Evolutionary conservation across 2,888 invertebrate species (phyloP).

Genomic region (Chaitophorus viminalis): DNA sequence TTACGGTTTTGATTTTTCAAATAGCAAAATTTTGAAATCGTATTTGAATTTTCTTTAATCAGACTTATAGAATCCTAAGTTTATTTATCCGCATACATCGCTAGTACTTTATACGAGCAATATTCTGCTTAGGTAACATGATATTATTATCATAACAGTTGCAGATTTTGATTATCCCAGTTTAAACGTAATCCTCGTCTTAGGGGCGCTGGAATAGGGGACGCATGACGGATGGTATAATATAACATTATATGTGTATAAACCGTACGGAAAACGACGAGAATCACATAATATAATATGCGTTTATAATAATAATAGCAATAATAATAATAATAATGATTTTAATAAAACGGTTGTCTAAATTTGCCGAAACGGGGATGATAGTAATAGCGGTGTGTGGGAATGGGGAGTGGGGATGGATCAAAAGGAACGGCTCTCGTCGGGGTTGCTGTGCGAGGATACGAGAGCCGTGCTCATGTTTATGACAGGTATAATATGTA

Average conservation of each 20-base stretch:
- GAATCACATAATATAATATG: no score
- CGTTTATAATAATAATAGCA: conserved; percentile 21
- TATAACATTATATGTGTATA: not conserved
- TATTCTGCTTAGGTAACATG: no score
- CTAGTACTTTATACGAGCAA: no score
- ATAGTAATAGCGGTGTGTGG: no score
- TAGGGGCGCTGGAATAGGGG: not conserved
- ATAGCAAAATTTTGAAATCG: no score
- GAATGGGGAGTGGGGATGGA: conserved; percentile 12
- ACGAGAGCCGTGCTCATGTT: conserved; percentile 21
- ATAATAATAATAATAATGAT: conserved; percentile 27
- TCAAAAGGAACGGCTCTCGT: conserved; percentile 41
- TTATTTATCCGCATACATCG: no score
- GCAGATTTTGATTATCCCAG: not conserved
- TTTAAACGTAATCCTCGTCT: not conserved
- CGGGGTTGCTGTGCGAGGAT: conserved; percentile 18
- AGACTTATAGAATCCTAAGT: no score
- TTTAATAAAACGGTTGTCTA: conserved; percentile 52
- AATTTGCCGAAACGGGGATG: not conserved
- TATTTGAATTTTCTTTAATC: no score
- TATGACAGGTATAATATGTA: conserved; percentile 58
- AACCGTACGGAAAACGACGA: not conserved
- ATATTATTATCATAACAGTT: not conserved
- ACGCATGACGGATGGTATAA: not conserved
- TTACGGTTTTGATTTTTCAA: no score